Conservation (phyloP, 2,113 vertebrate genomes). For the Leuciscus idus region DNA sequence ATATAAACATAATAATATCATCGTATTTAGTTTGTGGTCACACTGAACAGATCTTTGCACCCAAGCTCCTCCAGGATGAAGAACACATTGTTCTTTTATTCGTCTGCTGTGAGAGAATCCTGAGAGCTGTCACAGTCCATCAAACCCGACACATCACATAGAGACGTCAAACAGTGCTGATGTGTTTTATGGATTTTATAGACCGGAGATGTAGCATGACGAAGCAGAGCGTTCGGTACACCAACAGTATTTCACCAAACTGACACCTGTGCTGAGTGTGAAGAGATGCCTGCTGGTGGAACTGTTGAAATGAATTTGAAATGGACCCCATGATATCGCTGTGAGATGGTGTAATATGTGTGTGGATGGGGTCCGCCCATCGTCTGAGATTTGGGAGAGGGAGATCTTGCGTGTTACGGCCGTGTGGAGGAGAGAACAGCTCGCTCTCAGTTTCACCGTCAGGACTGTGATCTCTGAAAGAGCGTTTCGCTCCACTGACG, state of each 20-base stretch:
- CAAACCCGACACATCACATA: constrained; percentile 33
- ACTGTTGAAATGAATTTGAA: constrained; percentile 56
- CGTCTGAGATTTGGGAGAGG: constrained; percentile 56
- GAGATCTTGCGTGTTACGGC: constrained; percentile 48
- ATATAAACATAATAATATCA: not conserved
- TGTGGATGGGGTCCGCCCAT: constrained; percentile 40
- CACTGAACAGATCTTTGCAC: not conserved
- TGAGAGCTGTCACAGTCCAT: constrained; percentile 24
- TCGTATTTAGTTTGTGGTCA: not conserved
- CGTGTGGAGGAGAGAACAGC: constrained; percentile 53
- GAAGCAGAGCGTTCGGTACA: constrained; percentile 25
- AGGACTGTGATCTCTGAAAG: constrained; percentile 67
- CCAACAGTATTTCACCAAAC: constrained; percentile 44
- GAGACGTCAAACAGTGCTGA: constrained; percentile 36
- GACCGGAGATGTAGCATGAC: constrained; percentile 31
- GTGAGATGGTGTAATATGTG: not conserved
- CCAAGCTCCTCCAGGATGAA: not conserved
- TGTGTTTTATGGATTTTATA: constrained; percentile 56
- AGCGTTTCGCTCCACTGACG: constrained; percentile 62
- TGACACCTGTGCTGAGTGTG: constrained; percentile 46
- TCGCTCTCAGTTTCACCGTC: constrained; percentile 66
- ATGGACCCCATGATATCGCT: constrained; percentile 48
- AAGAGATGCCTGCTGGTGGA: constrained; percentile 36
- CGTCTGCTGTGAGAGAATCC: constrained; percentile 26
- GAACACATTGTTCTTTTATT: not conserved